Conservation (phyloP, 1,140 invertebrate genomes). For the Ips nitidus region DNA sequence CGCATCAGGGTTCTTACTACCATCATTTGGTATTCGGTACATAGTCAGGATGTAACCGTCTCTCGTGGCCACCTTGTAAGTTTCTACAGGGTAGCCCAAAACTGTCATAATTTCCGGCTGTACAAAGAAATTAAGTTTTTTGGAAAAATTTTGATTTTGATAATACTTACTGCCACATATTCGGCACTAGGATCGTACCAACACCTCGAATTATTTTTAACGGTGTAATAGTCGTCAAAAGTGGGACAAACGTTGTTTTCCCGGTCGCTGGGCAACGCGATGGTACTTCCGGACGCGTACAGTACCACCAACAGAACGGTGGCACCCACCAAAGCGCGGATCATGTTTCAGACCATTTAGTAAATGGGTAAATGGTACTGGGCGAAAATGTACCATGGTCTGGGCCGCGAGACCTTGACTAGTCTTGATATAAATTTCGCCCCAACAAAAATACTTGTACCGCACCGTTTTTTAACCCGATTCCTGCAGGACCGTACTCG, state of each 20-base stretch:
- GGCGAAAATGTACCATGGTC: conserved; percentile 21
- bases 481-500: neutral
- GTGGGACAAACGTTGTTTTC: conserved; percentile 50
- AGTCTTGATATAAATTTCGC: conserved; percentile 4
- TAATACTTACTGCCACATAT: conserved; percentile 44
- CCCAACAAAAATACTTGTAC: conserved; percentile 14
- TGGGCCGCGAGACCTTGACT: conserved; percentile 30
- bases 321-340: conserved; percentile 9
- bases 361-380: conserved; percentile 29
- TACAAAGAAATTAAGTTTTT: conserved; percentile 25
- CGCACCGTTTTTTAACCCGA: neutral
- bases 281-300: neutral
- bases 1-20: conserved; percentile 30
- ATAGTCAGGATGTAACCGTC: conserved; percentile 61
- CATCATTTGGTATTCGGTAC: conserved; percentile 55
- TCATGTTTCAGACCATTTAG: conserved; percentile 24
- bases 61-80: conserved; percentile 53
- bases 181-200: conserved; percentile 48
- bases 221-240: conserved; percentile 48
- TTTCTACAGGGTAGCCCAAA: conserved; percentile 57
- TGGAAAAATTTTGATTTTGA: neutral
- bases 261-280: neutral
- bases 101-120: conserved; percentile 54
- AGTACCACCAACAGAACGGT: conserved; percentile 5
- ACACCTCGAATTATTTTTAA: conserved; percentile 48